Evolutionary conservation across 2,113 vertebrate genomes (phyloP), one percentile per base, ranked within the genome.

Genomic region (Galbula dea): DNA sequence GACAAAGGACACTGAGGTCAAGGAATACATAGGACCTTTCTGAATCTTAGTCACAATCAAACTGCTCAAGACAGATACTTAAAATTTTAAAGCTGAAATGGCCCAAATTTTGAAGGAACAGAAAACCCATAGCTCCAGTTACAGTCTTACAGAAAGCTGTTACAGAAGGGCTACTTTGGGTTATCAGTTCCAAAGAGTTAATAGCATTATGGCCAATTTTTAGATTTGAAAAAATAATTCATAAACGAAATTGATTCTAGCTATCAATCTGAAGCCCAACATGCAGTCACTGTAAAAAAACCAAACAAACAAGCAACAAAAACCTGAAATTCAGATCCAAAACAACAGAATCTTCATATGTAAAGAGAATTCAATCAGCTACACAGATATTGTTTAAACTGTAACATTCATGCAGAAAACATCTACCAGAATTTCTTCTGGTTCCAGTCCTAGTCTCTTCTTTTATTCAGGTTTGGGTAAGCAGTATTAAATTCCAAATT

Each of bases 211-310:
- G 0, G 83, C 54, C 26, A 51, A 41, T 39, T 91, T 90, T 83
- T 80, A 22, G 46, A 58, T 73, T 89, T 52, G 1, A 67, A 91
- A 94, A 94, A 84, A 79, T 90, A 43, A 62, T 92, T 93, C 63
- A 52, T 79, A 82, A 94, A 90, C 87, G 84, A 85, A 95, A 96
- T 55, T 61, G 57, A 96, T 61, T 72, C 41, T 73, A 61, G 46
- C 18, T 89, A 86, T 90, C 78, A 92, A 89, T 93, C 41, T 76
- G 52, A 95, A 88, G 41, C 41, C 22, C 65, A 93, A 79, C 86
- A 93, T 66, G 75, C 46, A 87, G 52, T 41, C 48, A 77, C 14
- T 58, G 68, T 15, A 30, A 29, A 54, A 59, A 63, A 79, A 55
- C 21, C 11, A 29, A 7, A 32, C 14, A 61, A 46, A 63, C 48